Evolutionary conservation across 2,113 vertebrate species (phyloP), one percentile per base, ranked within the genome.

Genomic region (Pleuronectes platessa): DNA sequence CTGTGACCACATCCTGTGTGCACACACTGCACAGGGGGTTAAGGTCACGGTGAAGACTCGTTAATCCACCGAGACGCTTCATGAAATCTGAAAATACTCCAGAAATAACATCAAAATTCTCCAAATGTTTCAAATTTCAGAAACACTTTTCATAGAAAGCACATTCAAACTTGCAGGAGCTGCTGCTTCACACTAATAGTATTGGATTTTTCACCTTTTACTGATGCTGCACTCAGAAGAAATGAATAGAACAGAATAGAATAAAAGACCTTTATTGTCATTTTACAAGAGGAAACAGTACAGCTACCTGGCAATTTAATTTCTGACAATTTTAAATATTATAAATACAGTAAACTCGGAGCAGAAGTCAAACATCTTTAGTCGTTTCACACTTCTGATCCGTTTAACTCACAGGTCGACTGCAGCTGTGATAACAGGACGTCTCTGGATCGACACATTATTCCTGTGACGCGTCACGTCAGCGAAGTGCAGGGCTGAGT

Each of bases 401-500:
- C 20, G 14, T 13, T 45, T 59, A 55, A 27, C 7, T 27, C 58
- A 69, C 37, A 21, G 15, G 2, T 0, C 15, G 24, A 67, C 42
- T 35, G 51, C 45, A 35, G 20, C 40, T 20, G 56, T 67, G 23
- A 76, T 51, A 61, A 40, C 21, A 45, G 40, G 13, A 37, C 21
- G 12, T 18, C 49, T 58, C 26, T 14, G 59, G 21, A 37, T 68
- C 59, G 59, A 70, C 47, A 45, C 26, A 62, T 80, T 12, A 55
- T 76, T 79, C 67, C 40, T 53, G 37, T 40, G 11, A 9, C 37
- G 37, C 61, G 1, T 0, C 2, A 2, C 37, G 61, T 68, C 77
- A 3, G 21, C 45, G 65, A 24, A 59, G 70, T 18, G 68, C 72
- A 69, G 60, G 17, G 61, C 23, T 77, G 73, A 74, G 76, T 61